Conservation (phyloP, 2,888 invertebrate genomes). For the Zygothrica quintamaculata region DNA sequence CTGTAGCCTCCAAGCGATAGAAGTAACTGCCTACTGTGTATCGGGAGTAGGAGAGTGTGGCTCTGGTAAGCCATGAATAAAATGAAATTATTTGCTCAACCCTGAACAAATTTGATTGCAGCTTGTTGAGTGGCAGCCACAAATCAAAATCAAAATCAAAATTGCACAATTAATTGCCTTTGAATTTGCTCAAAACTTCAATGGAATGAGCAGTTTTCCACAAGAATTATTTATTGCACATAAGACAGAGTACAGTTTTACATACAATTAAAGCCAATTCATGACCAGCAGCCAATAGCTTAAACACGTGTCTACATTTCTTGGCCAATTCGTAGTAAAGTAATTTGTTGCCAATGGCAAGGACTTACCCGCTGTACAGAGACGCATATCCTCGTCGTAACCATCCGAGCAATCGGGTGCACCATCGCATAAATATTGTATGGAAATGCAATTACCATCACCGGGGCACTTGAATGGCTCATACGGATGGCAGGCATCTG, state of each 20-base stretch:
- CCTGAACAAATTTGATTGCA: constrained; percentile 26
- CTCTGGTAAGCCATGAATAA: constrained; percentile 9
- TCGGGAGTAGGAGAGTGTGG: no score
- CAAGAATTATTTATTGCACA: constrained; percentile 21
- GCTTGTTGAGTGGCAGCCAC: constrained; percentile 14
- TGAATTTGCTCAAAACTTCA: constrained; percentile 31
- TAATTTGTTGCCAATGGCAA: background rate
- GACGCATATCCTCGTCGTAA: constrained; percentile 96
- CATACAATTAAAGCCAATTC: constrained; percentile 28
- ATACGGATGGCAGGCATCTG: constrained; percentile 95
- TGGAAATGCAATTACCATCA: constrained; percentile 96
- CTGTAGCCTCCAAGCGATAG: constrained; percentile 1
- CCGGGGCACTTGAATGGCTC: constrained; percentile 98
- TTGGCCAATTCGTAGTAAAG: no score
- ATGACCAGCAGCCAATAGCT: constrained; percentile 7
- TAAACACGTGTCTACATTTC: constrained; percentile 1
- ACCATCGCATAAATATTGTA: constrained; percentile 97
- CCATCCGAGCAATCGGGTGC: constrained; percentile 97
- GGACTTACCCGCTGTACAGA: constrained; percentile 95
- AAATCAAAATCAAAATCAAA: constrained; percentile 48
- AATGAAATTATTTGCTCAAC: constrained; percentile 11
- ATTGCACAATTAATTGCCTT: constrained; percentile 17
- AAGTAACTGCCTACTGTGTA: background rate
- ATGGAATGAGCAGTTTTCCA: constrained; percentile 1
- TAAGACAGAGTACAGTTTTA: constrained; percentile 14